These are phyloP conservation scores for Numida meleagris DNA, from an alignment of 2,113 vertebrate genomes.

Conservation along the genomic window DNA sequence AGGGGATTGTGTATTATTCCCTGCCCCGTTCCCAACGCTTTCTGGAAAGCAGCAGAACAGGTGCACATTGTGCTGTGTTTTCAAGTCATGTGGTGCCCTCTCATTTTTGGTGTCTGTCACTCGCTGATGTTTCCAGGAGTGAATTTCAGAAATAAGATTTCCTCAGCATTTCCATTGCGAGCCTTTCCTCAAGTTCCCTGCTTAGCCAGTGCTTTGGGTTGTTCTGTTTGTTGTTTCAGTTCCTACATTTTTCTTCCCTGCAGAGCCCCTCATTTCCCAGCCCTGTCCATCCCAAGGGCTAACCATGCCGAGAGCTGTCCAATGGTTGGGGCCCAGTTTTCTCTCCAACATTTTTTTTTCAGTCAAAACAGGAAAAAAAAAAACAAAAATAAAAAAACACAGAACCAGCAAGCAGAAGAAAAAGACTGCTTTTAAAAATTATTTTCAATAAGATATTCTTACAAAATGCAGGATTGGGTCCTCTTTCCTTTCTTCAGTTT, in stretches of 20 bases:
- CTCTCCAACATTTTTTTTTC: background rate
- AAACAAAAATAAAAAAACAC: too few species aligned
- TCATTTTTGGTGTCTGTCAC: background rate
- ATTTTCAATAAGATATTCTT: background rate
- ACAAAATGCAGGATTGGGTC: background rate
- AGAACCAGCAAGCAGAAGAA: background rate
- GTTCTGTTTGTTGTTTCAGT: too few species aligned
- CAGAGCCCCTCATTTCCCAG: background rate
- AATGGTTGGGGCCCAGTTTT: background rate
- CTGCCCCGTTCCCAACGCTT: background rate
- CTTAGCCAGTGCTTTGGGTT: background rate
- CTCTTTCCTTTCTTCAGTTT: background rate
- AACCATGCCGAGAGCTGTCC: background rate
- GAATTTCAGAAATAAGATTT: slow-evolving; percentile 19
- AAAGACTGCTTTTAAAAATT: background rate
- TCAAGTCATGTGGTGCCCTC: background rate
- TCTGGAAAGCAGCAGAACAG: background rate
- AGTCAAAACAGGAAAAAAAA: background rate
- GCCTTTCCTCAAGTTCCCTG: background rate
- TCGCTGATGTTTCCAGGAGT: background rate
- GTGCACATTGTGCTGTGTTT: slow-evolving; percentile 4
- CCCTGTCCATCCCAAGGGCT: background rate
- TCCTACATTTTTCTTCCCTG: background rate
- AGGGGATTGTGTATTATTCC: slow-evolving; percentile 7
- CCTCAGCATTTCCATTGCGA: background rate